Conservation (phyloP, 1,140 invertebrate genomes). For the Polyergus mexicanus region DNA sequence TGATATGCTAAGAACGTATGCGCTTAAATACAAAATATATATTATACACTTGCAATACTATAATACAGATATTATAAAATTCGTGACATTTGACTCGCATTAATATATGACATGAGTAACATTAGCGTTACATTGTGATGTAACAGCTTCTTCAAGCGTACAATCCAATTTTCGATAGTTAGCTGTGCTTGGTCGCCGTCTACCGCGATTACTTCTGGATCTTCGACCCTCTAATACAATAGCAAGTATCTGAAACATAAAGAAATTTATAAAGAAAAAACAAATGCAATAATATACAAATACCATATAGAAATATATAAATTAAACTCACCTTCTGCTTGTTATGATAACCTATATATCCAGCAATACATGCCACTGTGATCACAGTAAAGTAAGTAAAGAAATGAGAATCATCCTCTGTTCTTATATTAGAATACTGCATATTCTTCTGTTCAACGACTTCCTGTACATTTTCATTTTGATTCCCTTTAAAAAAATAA, state of each 20-base stretch:
- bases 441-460: constrained; percentile 29
- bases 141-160: constrained; percentile 89
- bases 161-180: constrained; percentile 89
- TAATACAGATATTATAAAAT: constrained; percentile 68
- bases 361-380: constrained; percentile 87
- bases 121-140: constrained; percentile 86
- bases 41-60: constrained; percentile 69
- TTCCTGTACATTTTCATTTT: constrained; percentile 37
- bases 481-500: constrained; percentile 51
- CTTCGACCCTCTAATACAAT: constrained; percentile 88
- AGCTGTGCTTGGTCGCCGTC: constrained; percentile 87
- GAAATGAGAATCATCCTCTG: constrained; percentile 87
- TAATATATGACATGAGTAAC: constrained; percentile 86
- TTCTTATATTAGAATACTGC: constrained; percentile 43
- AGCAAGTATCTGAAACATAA: constrained; percentile 87
- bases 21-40: constrained; percentile 72
- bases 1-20: constrained; percentile 58
- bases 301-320: constrained; percentile 8
- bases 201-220: constrained; percentile 83
- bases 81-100: constrained; percentile 66
- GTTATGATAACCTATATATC: constrained; percentile 90
- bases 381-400: constrained; percentile 89
- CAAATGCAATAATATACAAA: too few relatives aligned
- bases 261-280: constrained; percentile 2
- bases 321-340: constrained; percentile 88